Evolutionary conservation across 2,113 vertebrate genomes (phyloP).

Genomic region (Chauna torquata): DNA sequence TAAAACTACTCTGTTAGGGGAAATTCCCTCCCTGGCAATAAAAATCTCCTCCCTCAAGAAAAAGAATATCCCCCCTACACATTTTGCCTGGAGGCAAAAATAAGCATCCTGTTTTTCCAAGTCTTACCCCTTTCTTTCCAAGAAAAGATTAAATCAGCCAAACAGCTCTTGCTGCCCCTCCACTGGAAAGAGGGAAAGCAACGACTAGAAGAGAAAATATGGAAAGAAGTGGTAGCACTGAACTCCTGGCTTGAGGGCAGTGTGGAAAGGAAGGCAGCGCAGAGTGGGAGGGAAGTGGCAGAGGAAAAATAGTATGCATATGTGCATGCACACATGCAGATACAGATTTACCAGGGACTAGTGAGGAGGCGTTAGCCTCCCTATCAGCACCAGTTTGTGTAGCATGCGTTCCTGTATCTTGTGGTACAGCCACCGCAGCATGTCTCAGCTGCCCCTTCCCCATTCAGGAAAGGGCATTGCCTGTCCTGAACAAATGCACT

Average conservation of each 20-base stretch:
- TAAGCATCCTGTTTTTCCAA: neutral
- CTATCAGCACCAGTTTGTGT: neutral
- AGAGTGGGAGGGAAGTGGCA: neutral
- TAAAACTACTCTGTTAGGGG: neutral
- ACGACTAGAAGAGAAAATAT: neutral
- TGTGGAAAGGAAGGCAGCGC: neutral
- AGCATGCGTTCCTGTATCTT: neutral
- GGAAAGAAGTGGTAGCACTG: neutral
- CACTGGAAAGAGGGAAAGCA: neutral
- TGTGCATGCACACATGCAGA: neutral
- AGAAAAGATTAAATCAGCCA: neutral
- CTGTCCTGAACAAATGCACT: fast-evolving
- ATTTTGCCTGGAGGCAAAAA: neutral
- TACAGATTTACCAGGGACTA: neutral
- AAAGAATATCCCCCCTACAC: neutral
- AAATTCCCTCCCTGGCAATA: neutral
- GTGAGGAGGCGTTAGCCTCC: neutral
- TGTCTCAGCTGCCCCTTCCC: neutral
- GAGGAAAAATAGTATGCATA: neutral
- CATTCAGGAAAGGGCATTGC: fast-evolving
- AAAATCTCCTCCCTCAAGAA: neutral
- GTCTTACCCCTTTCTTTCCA: neutral
- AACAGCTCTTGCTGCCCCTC: neutral
- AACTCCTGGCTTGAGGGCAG: neutral
- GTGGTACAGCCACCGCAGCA: neutral